Base-by-base conservation (phyloP, 2,797 vertebrate genomes). In the Tarsius wallacei region DNA sequence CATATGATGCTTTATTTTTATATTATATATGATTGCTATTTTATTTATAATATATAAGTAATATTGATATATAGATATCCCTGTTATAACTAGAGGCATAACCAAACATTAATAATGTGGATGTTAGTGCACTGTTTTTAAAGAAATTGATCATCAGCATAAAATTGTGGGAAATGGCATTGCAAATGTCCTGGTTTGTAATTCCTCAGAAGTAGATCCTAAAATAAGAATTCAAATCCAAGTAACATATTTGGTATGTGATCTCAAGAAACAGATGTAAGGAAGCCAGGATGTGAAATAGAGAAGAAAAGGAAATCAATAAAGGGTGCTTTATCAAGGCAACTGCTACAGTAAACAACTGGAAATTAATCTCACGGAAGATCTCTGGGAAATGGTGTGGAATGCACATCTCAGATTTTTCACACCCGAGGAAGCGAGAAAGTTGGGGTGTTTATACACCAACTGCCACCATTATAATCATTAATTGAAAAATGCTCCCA, bases 171-270 rank as follows among this genome's bases (percentile, higher is more conserved):
- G n/a, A 97, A 92, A 86, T 47, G 12, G 0, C 28, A 88, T 33
- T 95, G 10, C 82, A 86, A 74, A 81, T 85, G 51, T 81, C 19
- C 36, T 78, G 24, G 64, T 76, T 89, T 82, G 11, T 71, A 36
- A 91, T 82, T 95, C 14, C 68, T 86, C 66, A 51, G 47, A 94
- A 91, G 76, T 28, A 89, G 7, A 82, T 74, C 24, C 33, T 92
- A 28, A 77, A 93, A 68, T 85, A 87, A 76, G 22, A 21, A 90
- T 93, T 90, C 19, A 82, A 82, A 80, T 82, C 28, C 33, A 82
- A n/a, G 82, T 64, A 95, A 9, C 57, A 51, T 82, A 76, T 66
- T 81, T 86, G 63, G 51, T 85, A 33, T 21, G 51, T 59, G 36
- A 86, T 82, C 15, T 71, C 7, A 86, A 42, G 55, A 89, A 82